A percentile compares a stretch with the other conserved stretches of the same genome.
These are phyloP conservation scores for Microctenopoma steveboyesi DNA, from an alignment of 2,797 vertebrate species.

Conservation along the genomic window DNA sequence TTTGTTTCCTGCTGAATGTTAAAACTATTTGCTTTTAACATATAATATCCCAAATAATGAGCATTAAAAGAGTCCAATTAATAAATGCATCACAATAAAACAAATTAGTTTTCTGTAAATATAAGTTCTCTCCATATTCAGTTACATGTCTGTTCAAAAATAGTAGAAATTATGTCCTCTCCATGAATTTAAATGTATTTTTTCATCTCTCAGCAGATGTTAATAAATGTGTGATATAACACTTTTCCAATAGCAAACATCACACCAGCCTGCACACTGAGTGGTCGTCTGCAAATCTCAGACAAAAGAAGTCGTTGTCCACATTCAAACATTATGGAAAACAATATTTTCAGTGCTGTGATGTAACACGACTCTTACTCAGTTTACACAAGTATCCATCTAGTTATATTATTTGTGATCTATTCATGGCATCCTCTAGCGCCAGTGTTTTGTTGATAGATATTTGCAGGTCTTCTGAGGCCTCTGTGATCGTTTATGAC, in stretches of 20 bases:
- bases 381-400: no score
- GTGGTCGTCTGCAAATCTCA: neutral
- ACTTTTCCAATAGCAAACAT: no score
- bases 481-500: no score
- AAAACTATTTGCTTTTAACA: constrained; percentile 43
- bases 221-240: neutral
- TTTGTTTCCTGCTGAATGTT: constrained; percentile 65
- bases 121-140: constrained; percentile 5
- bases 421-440: no score
- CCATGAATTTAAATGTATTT: neutral
- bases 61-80: neutral
- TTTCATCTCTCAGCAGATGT: neutral
- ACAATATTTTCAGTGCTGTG: neutral
- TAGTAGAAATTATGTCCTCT: constrained; percentile 5
- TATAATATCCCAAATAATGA: constrained; percentile 13
- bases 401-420: no score
- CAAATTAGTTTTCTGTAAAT: neutral
- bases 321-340: neutral
- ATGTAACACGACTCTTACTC: neutral
- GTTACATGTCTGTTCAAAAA: neutral
- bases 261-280: neutral
- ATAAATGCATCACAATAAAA: neutral
- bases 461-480: no score
- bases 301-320: neutral
- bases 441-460: no score